phyloP scores from a whole-genome alignment of 1,140 invertebrate genomes.

The Stegodyphus mimosarum region DNA sequence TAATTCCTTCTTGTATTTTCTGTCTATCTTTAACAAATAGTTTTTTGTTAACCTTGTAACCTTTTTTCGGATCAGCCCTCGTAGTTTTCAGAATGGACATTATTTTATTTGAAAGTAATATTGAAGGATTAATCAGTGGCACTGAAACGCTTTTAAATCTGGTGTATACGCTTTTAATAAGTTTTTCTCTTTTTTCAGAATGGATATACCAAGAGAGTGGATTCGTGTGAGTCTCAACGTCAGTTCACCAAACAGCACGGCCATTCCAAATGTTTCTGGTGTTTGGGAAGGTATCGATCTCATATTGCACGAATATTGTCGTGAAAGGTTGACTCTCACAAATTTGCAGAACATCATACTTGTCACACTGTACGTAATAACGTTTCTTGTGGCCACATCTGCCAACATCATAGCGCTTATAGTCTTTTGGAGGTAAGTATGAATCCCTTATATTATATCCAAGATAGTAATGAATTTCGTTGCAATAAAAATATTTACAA shows the following conservation, averaged over 20 bases:
- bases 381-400: slow-evolving; percentile 44
- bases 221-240: slow-evolving; percentile 30
- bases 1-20: too few species aligned
- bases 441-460: neutral
- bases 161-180: too few species aligned
- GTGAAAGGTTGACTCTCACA: slow-evolving; percentile 31
- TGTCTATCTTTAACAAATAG: too few species aligned
- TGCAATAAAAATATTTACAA: too few species aligned
- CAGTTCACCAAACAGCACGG: slow-evolving; percentile 1
- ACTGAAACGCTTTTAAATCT: too few species aligned
- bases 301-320: slow-evolving; percentile 22
- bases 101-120: too few species aligned
- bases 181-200: neutral
- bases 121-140: too few species aligned
- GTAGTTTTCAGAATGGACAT: too few species aligned
- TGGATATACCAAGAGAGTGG: slow-evolving; percentile 8
- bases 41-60: too few species aligned
- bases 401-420: slow-evolving; percentile 52
- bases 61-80: too few species aligned
- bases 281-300: slow-evolving; percentile 20
- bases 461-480: too few species aligned
- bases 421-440: slow-evolving; percentile 53
- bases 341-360: slow-evolving; percentile 39
- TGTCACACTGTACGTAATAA: slow-evolving; percentile 40
- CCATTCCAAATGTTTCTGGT: neutral